phyloP scores from a whole-genome alignment of 2,797 vertebrate species.

The Danio kyathit region DNA sequence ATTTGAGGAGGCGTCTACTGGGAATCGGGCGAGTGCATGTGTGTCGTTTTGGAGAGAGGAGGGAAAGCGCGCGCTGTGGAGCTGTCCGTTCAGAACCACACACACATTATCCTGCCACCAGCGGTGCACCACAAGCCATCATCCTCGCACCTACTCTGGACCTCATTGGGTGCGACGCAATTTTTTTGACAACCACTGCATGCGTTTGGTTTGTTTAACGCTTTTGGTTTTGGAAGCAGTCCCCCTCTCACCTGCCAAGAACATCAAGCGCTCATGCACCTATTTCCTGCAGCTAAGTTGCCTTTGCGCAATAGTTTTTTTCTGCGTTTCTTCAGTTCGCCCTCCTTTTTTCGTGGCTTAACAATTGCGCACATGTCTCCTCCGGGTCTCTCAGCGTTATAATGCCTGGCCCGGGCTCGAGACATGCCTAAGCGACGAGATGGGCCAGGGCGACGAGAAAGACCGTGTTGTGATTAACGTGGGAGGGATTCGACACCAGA shows the following conservation, averaged over 20 bases:
- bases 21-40: conserved; percentile 46
- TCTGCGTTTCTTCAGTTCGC: background rate
- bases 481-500: conserved; percentile 91
- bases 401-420: conserved; percentile 76
- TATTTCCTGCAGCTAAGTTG: conserved; percentile 1
- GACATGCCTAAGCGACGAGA: conserved; percentile 90
- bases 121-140: conserved; percentile 9
- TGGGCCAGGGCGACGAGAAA: conserved; percentile 92
- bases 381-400: conserved; percentile 56
- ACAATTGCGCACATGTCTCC: conserved; percentile 41
- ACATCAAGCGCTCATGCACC: conserved; percentile 17
- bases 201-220: background rate
- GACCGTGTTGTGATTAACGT: conserved; percentile 94
- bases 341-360: background rate
- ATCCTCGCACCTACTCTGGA: conserved; percentile 12
- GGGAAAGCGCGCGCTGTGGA: conserved; percentile 37
- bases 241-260: background rate
- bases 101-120: background rate
- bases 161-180: background rate
- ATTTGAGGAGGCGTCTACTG: conserved; percentile 31
- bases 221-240: background rate
- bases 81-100: conserved; percentile 59
- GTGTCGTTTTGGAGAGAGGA: conserved; percentile 41
- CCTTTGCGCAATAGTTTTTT: conserved; percentile 10
- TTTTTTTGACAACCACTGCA: conserved; percentile 1